These are phyloP conservation scores for Neoscelio sp. DNA, from an alignment of 2,888 invertebrate species.

Conservation along the genomic window DNA sequence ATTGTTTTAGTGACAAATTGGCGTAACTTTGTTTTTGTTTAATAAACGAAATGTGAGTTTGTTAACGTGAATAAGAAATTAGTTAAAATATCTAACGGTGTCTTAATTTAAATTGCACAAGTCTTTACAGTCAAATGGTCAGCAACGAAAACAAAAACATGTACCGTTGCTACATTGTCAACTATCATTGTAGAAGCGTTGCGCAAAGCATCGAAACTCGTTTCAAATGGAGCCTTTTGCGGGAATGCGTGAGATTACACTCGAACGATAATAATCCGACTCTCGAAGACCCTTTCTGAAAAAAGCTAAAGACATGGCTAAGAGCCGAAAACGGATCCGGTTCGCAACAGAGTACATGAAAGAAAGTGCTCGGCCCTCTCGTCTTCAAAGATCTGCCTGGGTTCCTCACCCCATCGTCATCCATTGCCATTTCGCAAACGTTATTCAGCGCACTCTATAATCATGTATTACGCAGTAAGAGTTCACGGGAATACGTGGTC, in stretches of 20 bases:
- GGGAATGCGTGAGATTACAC: slow-evolving; percentile 61
- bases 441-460: slow-evolving; percentile 59
- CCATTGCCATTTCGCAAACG: slow-evolving; percentile 62
- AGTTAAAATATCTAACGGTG: slow-evolving; percentile 29
- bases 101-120: slow-evolving; percentile 37
- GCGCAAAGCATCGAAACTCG: slow-evolving; percentile 37
- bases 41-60: slow-evolving; percentile 22
- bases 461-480: slow-evolving; percentile 59
- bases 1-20: too few relatives aligned
- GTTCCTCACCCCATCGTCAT: slow-evolving; percentile 35
- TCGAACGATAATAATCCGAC: slow-evolving; percentile 62
- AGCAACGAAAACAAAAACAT: slow-evolving; percentile 9
- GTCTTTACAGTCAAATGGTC: slow-evolving; percentile 30
- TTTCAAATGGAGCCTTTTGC: slow-evolving; percentile 49
- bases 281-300: slow-evolving; percentile 58
- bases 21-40: too few relatives aligned
- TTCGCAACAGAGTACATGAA: slow-evolving; percentile 60
- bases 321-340: slow-evolving; percentile 62
- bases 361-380: slow-evolving; percentile 56
- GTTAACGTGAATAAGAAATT: slow-evolving; percentile 22
- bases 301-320: slow-evolving; percentile 55
- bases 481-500: slow-evolving; percentile 14
- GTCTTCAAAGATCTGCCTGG: slow-evolving; percentile 55
- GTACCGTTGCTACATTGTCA: slow-evolving; percentile 49
- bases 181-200: slow-evolving; percentile 44